Evolutionary conservation across 2,797 vertebrate genomes (phyloP).

Genomic region (Sebastes oblongus): DNA sequence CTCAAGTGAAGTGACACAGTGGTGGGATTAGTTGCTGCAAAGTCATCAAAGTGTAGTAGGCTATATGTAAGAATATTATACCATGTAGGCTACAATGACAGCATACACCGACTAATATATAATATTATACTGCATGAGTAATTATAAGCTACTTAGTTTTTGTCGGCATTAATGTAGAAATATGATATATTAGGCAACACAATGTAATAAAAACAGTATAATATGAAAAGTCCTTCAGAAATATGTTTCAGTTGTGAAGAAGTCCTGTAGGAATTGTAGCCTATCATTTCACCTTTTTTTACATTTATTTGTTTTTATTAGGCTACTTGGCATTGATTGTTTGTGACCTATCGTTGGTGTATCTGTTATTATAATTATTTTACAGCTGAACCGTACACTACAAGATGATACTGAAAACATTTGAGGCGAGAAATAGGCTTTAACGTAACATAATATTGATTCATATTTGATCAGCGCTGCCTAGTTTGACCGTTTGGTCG

Average conservation of each 20-base stretch:
- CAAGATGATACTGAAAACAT: too few species aligned
- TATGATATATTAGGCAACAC: not conserved
- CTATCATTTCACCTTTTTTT: not conserved
- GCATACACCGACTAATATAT: not conserved
- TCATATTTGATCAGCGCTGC: too few species aligned
- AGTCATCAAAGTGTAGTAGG: too few species aligned
- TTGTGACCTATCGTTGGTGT: not conserved
- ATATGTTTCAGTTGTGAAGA: not conserved
- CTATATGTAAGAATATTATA: not conserved
- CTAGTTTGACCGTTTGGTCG: too few species aligned
- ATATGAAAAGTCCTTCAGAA: not conserved
- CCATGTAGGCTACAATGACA: not conserved
- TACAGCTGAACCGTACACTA: too few species aligned
- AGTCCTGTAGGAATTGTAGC: not conserved
- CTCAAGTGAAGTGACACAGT: not conserved
- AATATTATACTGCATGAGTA: not conserved
- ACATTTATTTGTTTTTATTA: not conserved
- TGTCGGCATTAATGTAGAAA: not conserved
- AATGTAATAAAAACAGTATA: not conserved
- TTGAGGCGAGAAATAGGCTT: rapidly evolving
- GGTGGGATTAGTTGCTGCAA: not conserved
- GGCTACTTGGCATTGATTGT: not conserved
- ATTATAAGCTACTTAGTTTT: not conserved
- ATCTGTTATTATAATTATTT: not conserved
- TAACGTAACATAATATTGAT: too few species aligned